phyloP scores from a whole-genome alignment of 2,797 vertebrate genomes.

The Poeciliopsis presidionis region DNA sequence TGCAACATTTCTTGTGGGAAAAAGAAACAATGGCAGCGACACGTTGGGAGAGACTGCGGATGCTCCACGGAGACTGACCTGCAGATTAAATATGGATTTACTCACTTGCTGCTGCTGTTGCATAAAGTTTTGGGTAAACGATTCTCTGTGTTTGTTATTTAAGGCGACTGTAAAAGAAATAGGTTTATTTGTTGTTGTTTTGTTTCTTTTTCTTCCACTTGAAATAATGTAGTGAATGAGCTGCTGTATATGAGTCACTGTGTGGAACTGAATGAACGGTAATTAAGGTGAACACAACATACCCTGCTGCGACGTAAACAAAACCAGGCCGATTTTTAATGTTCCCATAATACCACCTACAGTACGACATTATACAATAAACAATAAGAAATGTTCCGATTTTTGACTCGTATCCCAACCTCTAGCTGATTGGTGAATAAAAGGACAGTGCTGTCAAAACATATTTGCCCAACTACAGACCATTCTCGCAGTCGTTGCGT shows the following conservation, averaged over 20 bases:
- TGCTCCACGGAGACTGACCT: neutral
- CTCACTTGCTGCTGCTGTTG: neutral
- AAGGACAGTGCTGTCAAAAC: neutral
- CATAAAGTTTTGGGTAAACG: neutral
- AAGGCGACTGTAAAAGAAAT: neutral
- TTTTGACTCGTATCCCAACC: neutral
- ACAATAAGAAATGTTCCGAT: neutral
- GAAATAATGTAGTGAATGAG: neutral
- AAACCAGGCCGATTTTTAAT: neutral
- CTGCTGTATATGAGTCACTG: neutral
- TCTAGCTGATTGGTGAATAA: neutral
- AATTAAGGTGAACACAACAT: neutral
- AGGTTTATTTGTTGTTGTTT: neutral
- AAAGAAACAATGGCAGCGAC: neutral
- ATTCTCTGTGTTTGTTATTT: neutral
- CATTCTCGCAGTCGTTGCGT: neutral
- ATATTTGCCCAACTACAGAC: neutral
- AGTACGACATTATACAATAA: neutral
- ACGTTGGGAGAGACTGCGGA: neutral
- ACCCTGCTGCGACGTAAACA: neutral
- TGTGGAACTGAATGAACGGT: neutral
- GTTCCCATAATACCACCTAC: neutral
- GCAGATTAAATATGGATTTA: conserved; percentile 1
- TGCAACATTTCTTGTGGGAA: neutral
- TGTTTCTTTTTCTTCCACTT: neutral